Evolutionary conservation across 2,113 vertebrate genomes (phyloP), one percentile per base, ranked within the genome.

Genomic region (Paracanthobrama guichenoti): DNA sequence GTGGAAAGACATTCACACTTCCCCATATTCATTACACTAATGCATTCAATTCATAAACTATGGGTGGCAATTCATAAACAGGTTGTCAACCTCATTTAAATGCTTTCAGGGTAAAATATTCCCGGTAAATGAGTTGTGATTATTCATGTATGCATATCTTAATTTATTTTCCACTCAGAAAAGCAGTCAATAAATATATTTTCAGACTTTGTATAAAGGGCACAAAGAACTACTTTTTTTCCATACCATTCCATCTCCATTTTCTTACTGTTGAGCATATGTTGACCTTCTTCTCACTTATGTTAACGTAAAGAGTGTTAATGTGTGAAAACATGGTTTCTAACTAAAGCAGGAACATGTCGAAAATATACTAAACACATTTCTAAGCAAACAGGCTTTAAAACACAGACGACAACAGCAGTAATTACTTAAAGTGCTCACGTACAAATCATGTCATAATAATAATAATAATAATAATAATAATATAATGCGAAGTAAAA

Each of bases 101-200:
- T 89, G 87, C 83, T 64, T 86, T 71, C 57, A 46, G 35, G 64
- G 83, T 88, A 82, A 82, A 83, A 90, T 79, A 83, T 67, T 86
- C 64, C 62, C 53, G 87, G 76, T 86, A 86, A 86, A 82, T 71
- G 88, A 86, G 26, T 64, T 67, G 50, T 73, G 62, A 88, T 90
- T 90, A 88, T 89, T 90, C 85, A 89, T 90, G 80, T 53, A 79
- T 90, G 87, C 89, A 73, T 90, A 89, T 89, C 81, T 90, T 81
- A 86, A 89, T 91, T 89, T 87, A 87, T 74, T 72, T 90, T 86
- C 85, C 35, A 81, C 89, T 83, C 87, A 57, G 84, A 39, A 84
- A 83, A 74, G 81, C 81, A 81, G 60, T 82, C 28, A 86, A 84
- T 83, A 88, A 72, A 85, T 62, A 35, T 60, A 73, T 73, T 28